phyloP scores from a whole-genome alignment of 2,113 vertebrate species.

The Nipponia nippon region DNA sequence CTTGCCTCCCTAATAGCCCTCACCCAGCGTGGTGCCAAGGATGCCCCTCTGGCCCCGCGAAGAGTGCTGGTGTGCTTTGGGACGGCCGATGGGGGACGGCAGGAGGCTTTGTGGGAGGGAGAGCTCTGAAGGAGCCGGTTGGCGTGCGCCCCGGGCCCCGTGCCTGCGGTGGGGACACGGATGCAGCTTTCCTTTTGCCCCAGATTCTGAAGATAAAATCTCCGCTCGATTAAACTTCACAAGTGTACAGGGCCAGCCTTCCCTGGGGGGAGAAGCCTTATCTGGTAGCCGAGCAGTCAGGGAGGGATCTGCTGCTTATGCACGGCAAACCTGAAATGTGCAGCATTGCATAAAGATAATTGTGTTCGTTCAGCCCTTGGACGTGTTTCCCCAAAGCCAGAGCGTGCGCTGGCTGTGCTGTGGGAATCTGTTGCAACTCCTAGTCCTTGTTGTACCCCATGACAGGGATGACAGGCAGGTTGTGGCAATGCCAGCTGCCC shows the following conservation, averaged over 20 bases:
- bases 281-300: not conserved
- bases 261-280: not conserved
- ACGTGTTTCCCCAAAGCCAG: not conserved
- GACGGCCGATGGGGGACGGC: rapidly evolving
- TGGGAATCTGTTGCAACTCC: not conserved
- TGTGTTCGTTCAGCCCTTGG: not conserved
- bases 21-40: rapidly evolving
- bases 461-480: not conserved
- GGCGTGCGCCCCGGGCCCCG: rapidly evolving
- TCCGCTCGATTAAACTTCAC: not conserved
- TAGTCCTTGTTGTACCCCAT: not conserved
- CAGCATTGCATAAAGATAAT: not conserved
- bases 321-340: not conserved
- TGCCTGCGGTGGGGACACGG: rapidly evolving
- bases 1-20: not conserved
- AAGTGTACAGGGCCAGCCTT: not conserved
- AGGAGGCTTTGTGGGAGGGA: not conserved
- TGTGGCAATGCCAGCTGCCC: not conserved
- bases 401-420: not conserved
- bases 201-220: not conserved
- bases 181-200: not conserved
- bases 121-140: not conserved
- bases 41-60: not conserved
- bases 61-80: not conserved
- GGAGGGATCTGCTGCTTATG: not conserved